phyloP scores from a whole-genome alignment of 2,113 vertebrate genomes.

The Phaethornis superciliosus region DNA sequence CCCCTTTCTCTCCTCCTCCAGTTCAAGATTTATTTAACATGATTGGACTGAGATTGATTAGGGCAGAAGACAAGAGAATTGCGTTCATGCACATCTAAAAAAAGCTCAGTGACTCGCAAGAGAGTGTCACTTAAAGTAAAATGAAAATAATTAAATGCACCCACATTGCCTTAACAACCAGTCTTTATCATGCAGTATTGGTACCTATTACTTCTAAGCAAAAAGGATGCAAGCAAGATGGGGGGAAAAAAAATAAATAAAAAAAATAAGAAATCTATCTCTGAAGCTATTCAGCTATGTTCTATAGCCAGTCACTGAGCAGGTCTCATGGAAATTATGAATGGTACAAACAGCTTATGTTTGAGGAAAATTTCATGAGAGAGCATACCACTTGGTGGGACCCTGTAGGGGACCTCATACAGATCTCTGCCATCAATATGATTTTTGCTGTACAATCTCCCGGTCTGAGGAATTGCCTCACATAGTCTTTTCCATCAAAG shows the following conservation, averaged over 20 bases:
- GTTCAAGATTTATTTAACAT: slow-evolving; percentile 2
- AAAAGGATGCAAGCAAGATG: background rate
- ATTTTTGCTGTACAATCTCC: background rate
- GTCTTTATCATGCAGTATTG: background rate
- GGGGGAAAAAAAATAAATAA: background rate
- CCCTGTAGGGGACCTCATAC: background rate
- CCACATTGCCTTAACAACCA: background rate
- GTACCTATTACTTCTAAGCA: background rate
- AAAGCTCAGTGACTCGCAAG: background rate
- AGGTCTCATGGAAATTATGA: background rate
- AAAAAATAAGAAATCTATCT: background rate
- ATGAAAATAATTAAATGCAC: background rate
- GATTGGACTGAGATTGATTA: slow-evolving; percentile 28
- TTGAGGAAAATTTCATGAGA: background rate
- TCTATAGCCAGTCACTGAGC: background rate
- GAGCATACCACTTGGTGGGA: background rate
- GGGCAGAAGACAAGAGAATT: background rate
- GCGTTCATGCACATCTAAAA: background rate
- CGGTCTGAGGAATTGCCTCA: background rate
- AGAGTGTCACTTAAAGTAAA: background rate
- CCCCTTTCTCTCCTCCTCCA: background rate
- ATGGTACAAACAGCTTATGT: background rate
- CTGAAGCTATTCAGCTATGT: background rate
- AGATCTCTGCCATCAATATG: background rate
- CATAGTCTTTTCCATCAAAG: background rate